Evolutionary conservation across 2,113 vertebrate species (phyloP), one percentile per base, ranked within the genome.

Genomic region (Syngnathus typhle): DNA sequence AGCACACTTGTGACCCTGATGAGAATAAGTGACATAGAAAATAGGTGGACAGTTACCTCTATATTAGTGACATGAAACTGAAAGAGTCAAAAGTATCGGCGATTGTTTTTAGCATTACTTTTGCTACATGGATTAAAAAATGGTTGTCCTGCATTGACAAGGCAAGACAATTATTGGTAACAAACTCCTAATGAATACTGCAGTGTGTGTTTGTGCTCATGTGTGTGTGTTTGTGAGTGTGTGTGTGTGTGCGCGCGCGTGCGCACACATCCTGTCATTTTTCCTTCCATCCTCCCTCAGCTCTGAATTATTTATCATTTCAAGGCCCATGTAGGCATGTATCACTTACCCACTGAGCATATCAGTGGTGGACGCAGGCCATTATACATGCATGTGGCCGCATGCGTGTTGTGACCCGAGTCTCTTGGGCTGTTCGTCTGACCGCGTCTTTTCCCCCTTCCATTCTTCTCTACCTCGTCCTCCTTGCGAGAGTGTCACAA

Each of bases 291-390:
- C 82, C 61, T 84, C 88, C 85, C 76, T 78, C 69, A 3, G 47
- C 39, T 66, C 85, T 98, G 59, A 96, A 99, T 98, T 92, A 98
- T 98, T 93, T 60, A 98, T 89, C 62, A 91, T 87, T 75, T 11
- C 37, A 39, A 73, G 72, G 80, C 78, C 89, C 78, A 81, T 74
- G 77, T 87, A 88, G 89, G 85, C 84, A 73, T 64, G 85, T 88
- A 86, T 92, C 85, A 80, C 81, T 91, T 91, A 85, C 86, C 86
- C 81, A 75, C 80, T 74, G 79, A 76, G 70, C 71, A 82, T 70
- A 60, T 64, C 47, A 49, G 19, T 27, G 37, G 32, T 11, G 44
- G 67, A 65, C 71, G 64, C 75, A 62, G 1, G 56, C 70, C 59
- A 44, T n/a, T 67, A 32, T 72, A 38, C 68, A 55, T 66, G 56